phyloP scores from a whole-genome alignment of 2,888 invertebrate species.

The Malachius bipustulatus region DNA sequence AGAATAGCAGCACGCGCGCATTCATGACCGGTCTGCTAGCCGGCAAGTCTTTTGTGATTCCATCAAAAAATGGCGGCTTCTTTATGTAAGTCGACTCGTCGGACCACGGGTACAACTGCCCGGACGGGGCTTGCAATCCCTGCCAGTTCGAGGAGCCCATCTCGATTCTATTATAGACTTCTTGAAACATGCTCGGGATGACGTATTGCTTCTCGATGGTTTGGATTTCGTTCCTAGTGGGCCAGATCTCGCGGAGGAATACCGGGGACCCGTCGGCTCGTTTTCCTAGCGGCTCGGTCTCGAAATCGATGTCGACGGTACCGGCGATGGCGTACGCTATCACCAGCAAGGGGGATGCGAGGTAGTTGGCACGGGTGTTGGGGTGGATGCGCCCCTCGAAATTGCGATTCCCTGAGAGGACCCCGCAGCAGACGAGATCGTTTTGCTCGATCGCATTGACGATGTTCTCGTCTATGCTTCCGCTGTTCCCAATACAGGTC shows the following conservation, averaged over 20 bases:
- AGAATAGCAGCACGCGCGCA: slow-evolving; percentile 71
- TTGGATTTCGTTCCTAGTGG: slow-evolving; percentile 80
- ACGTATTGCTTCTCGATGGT: slow-evolving; percentile 77
- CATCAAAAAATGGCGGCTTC: slow-evolving; percentile 87
- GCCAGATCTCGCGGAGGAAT: slow-evolving; percentile 93
- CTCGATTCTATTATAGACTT: slow-evolving; percentile 77
- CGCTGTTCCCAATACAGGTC: slow-evolving; percentile 99
- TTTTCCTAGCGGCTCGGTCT: slow-evolving; percentile 64
- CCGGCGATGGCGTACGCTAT: slow-evolving; percentile 97
- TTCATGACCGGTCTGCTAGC: slow-evolving; percentile 47
- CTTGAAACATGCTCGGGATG: slow-evolving; percentile 93
- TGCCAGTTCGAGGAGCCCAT: slow-evolving; percentile 60
- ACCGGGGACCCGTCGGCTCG: slow-evolving; percentile 60
- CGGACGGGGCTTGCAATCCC: slow-evolving; percentile 61
- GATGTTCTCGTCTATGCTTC: slow-evolving; percentile 86
- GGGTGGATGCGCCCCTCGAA: slow-evolving; percentile 98
- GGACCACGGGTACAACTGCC: slow-evolving; percentile 88
- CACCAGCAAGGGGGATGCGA: slow-evolving; percentile 93
- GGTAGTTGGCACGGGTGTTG: slow-evolving; percentile 90
- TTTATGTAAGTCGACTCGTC: slow-evolving; percentile 86
- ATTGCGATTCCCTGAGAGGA: slow-evolving; percentile 94
- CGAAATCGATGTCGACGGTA: slow-evolving; percentile 89
- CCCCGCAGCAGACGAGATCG: slow-evolving; percentile 88
- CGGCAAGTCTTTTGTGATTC: slow-evolving; percentile 48
- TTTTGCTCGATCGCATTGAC: slow-evolving; percentile 87